Base-by-base conservation (phyloP, 1,140 invertebrate genomes). In the Drosophila repletoides region DNA sequence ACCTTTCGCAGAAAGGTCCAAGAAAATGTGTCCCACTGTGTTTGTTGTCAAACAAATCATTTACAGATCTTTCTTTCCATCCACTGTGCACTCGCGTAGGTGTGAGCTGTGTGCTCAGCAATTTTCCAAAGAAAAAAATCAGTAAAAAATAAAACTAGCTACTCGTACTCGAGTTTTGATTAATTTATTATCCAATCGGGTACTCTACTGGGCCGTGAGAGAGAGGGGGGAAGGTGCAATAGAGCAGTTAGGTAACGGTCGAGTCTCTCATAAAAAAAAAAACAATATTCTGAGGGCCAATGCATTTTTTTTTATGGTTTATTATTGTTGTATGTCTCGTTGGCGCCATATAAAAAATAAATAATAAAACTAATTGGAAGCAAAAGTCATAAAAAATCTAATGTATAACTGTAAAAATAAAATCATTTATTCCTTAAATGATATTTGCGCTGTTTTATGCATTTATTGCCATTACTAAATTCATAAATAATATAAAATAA, bases 21-120 rank as follows among this genome's bases (percentile, higher is more conserved):
- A 43, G 21, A 24, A 28, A 19, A 19, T 17, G 61, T 71, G 55
- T 71, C 65, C 69, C 65, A 72, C 65, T 76, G 72, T 49, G 72
- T 71, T 68, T 63, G 52, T 72, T 80, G 76, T 80, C 76, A 80
- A 80, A 80, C 76, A 80, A 80, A 80, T 80, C 76, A 81, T 75
- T 76, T 80, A 80, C 72, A 64, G 65, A 80, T 70, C 53, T 70
- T 60, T 49, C 28, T 46, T 24, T 22, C 12, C 7, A 36, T 14
- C 21, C 33, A 38, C 21, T 48, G 17, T 21, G 33, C 14, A n/a
- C n/a, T n/a, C 31, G 31, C 21, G 69, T 72, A 79, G 76, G 76
- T 80, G 76, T 80, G 76, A 75, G 71, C 71, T 75, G 76, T 80
- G 76, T 80, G 76, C 71, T 66, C 71, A 71, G 76, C 60, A 74